Percentiles rank a stretch among this genome's conserved stretches.
phyloP scores from a whole-genome alignment of 2,113 vertebrate genomes.

The Hassar affinis region DNA sequence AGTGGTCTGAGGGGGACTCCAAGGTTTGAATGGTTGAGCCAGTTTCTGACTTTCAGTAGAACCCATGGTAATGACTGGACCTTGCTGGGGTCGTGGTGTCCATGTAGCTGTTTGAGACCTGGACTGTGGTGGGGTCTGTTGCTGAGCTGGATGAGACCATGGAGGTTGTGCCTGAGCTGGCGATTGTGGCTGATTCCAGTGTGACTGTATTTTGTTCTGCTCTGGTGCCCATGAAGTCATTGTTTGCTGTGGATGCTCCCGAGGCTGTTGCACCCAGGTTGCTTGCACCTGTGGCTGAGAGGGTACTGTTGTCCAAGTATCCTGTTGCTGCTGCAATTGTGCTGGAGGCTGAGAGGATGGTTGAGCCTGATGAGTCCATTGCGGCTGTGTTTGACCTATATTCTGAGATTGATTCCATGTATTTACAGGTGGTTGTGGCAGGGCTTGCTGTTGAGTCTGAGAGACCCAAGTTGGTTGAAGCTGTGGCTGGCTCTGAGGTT shows the following conservation, averaged over 20 bases:
- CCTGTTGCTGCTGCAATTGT: conserved; percentile 40
- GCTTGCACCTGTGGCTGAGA: conserved; percentile 39
- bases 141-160: conserved; percentile 65
- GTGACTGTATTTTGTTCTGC: conserved; percentile 62
- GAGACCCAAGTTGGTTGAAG: conserved; percentile 52
- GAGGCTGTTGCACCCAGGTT: conserved; percentile 39
- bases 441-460: conserved; percentile 41
- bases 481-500: conserved; percentile 52
- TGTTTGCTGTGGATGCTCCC: conserved; percentile 41
- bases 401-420: conserved; percentile 46
- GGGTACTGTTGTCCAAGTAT: conserved; percentile 36
- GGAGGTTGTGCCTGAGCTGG: conserved; percentile 59
- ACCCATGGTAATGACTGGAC: conserved; percentile 51
- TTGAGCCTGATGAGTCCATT: conserved; percentile 47
- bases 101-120: conserved; percentile 54
- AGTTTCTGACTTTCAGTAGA: conserved; percentile 54
- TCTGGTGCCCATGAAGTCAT: conserved; percentile 64
- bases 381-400: conserved; percentile 42
- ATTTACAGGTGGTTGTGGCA: conserved; percentile 39
- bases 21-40: conserved; percentile 72
- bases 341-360: conserved; percentile 32
- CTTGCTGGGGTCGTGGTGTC: conserved; percentile 62
- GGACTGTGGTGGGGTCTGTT: conserved; percentile 53
- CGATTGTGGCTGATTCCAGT: conserved; percentile 63
- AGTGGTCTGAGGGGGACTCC: conserved; percentile 69